These are phyloP conservation scores for Labeo rohita DNA, from an alignment of 2,113 vertebrate genomes.

Conservation along the genomic window DNA sequence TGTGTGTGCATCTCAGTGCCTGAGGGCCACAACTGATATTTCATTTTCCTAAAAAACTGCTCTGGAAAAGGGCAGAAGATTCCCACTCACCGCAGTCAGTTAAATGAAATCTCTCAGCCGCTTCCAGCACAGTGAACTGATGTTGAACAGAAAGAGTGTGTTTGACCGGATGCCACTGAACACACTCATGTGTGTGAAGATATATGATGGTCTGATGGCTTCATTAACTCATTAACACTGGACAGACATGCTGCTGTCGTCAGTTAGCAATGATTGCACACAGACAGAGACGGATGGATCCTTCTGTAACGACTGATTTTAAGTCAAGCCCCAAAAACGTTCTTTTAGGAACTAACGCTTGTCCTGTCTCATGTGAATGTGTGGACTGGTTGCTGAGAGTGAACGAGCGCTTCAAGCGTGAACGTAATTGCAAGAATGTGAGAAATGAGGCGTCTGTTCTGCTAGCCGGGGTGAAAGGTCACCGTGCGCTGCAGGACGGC, in stretches of 20 bases:
- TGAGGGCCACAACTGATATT: neutral
- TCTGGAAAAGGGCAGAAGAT: neutral
- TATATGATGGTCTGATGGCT: neutral
- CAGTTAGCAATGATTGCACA: conserved; percentile 1
- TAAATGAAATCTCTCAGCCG: neutral
- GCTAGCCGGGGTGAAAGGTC: conserved; percentile 94
- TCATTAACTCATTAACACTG: conserved; percentile 19
- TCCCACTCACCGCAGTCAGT: neutral
- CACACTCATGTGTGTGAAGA: conserved; percentile 6
- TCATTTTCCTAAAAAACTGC: neutral
- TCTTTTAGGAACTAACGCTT: neutral
- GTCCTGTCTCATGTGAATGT: conserved; percentile 38
- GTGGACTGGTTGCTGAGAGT: conserved; percentile 90
- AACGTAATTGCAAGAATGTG: conserved; percentile 99
- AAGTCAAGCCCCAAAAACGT: neutral
- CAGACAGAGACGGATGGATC: neutral
- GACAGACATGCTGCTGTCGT: neutral
- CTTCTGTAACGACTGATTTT: neutral
- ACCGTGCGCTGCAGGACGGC: conserved; percentile 93
- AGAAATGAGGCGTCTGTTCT: conserved; percentile 96
- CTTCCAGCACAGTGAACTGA: neutral
- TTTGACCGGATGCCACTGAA: neutral
- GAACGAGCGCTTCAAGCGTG: conserved; percentile 97
- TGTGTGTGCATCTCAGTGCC: neutral
- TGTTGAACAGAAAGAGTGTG: neutral